Evolutionary conservation across 2,113 vertebrate species (phyloP), one percentile per base, ranked within the genome.

Genomic region (western clawed frog (Xenopus tropicalis)): DNA sequence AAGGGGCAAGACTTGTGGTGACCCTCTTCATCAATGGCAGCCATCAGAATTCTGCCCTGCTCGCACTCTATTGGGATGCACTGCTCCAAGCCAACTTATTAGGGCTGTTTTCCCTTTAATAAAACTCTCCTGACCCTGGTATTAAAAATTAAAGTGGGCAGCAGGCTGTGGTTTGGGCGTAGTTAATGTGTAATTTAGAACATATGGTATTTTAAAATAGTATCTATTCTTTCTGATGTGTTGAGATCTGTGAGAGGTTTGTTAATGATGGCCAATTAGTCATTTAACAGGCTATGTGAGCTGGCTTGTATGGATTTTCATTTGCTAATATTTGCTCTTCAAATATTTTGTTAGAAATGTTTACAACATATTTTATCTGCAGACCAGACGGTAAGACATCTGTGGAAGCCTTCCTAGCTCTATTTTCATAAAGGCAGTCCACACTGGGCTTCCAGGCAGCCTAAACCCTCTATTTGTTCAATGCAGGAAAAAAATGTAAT

Each of bases 211-310:
- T 90, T 88, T 88, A 87, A 89, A 91, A 89, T 85, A 71, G 82
- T 77, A 70, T 73, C 82, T 88, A 88, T 90, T 89, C 89, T 92
- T 90, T 86, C 80, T 82, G 80, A 80, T 87, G 79, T 84, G 85
- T 90, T 85, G 88, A 84, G 88, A 89, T 88, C 87, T 88, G 84
- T 89, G 78, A 88, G 88, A 90, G 91, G 88, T 87, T 85, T 91
- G 86, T 90, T 94, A 94, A 95, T 95, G 93, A 95, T 93, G 90
- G 90, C 90, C 92, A 95, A 94, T 95, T 95, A 95, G 93, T 92
- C 91, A 92, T 91, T 90, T 92, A 90, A 92, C 92, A 87, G 79
- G 82, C 81, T 86, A 79, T 88, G 91, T 87, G 84, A 89, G 89
- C 83, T 87, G 88, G 79, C 85, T 84, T 77, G 88, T 83, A 87